Base-by-base conservation (phyloP, 1,140 invertebrate genomes). In the Aphelenchoides besseyi region DNA sequence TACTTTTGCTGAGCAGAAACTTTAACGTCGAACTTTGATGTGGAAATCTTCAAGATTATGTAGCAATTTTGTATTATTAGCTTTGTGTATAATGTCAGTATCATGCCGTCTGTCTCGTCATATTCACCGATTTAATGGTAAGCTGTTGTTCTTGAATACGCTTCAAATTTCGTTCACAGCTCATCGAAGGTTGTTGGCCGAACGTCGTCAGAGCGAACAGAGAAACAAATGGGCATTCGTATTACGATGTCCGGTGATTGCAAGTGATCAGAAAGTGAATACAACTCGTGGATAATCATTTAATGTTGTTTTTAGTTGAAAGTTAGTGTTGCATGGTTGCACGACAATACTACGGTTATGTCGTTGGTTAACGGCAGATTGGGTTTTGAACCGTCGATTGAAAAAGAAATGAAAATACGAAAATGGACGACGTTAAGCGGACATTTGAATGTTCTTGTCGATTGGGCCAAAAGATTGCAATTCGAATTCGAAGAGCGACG, bases 401-500 rank as follows among this genome's bases (percentile, higher is more conserved):
- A 48, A 48, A 23, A 48, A 48, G 41, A 12, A 23, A 23, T 48
- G 12, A 48, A 12, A 23, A 23, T 48, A 23, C 41, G 41, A 16
- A 23, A 48, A 23, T 48, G 41, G 41, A 48, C 12, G 41, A 48
- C 41, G 23, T 16, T 23, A 23, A 12, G 41, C 41, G 41, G 41
- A 48, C 41, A 48, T 48, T 48, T 23, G 41, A 48, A 48, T 48
- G 12, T 48, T 12, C 41, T 48, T 23, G 41, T 23, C 41, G 23
- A 48, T 48, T 48, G 41, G 41, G 41, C 12, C 41, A 23, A 23
- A 23, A 12, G 41, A 23, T 16, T 48, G 12, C 41, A 48, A 48
- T 48, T 48, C 41, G 41, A 48, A 23, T 48, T 48, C 41, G 41
- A 48, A 23, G 41, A 48, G 41, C 41, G 41, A 48, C 41, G 41